Conservation (phyloP, 2,888 invertebrate species). For the Cremastinae sp. region DNA sequence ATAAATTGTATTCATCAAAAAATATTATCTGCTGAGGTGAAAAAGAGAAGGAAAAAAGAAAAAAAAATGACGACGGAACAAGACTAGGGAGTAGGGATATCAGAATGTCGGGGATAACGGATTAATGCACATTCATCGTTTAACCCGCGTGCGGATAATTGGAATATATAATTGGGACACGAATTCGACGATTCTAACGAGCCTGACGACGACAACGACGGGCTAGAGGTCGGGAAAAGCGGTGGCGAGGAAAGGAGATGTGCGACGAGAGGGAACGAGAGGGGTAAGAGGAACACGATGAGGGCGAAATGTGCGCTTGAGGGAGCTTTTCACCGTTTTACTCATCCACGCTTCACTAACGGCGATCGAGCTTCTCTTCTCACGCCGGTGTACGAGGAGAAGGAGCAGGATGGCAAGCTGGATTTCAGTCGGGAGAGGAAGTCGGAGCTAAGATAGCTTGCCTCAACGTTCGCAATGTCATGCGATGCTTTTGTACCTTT, state of each 20-base stretch:
- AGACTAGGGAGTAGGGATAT: neutral
- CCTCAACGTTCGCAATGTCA: conserved; percentile 18
- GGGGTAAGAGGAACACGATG: conserved; percentile 6
- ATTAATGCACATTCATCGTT: conserved; percentile 43
- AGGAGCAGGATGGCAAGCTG: conserved; percentile 46
- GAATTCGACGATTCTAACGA: conserved; percentile 56
- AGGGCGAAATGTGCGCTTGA: conserved; percentile 42
- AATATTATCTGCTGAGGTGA: neutral
- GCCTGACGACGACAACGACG: conserved; percentile 37
- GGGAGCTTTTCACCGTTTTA: conserved; percentile 49
- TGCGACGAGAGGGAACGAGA: neutral
- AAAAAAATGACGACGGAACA: no score
- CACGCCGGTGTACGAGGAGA: conserved; percentile 21
- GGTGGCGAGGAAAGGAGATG: conserved; percentile 7
- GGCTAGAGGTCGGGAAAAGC: neutral
- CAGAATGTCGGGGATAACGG: conserved; percentile 26
- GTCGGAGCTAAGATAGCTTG: conserved; percentile 44
- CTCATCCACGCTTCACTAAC: conserved; percentile 53
- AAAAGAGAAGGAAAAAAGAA: neutral
- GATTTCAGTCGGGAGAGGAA: conserved; percentile 24
- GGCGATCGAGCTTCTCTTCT: conserved; percentile 50
- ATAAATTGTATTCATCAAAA: neutral
- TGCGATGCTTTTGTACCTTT: conserved; percentile 13
- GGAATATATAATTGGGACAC: conserved; percentile 53
- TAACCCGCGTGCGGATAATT: conserved; percentile 44